Conservation (phyloP, 2,888 invertebrate species). For the Beris chalybata region DNA sequence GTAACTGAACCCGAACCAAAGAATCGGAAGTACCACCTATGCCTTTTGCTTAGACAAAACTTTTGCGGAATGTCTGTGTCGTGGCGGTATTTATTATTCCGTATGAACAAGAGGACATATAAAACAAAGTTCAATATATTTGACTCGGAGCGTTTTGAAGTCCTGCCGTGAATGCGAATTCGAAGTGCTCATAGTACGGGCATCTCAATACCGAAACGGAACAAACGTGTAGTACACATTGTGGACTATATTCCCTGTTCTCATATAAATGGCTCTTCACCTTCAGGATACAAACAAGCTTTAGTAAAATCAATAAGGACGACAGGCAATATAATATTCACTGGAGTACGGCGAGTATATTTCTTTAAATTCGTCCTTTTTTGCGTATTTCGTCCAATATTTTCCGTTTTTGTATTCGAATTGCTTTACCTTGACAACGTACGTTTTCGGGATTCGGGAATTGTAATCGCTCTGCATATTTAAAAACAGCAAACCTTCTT, state of each 20-base stretch:
- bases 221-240: not conserved
- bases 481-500: no score
- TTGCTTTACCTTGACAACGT: no score
- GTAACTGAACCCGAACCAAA: not conserved
- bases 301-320: no score
- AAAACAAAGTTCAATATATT: constrained; percentile 11
- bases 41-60: constrained; percentile 12
- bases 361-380: no score
- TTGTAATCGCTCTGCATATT: no score
- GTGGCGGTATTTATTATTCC: constrained; percentile 14
- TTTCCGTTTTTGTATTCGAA: no score
- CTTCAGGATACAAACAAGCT: not conserved
- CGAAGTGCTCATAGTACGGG: not conserved
- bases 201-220: not conserved
- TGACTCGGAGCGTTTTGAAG: not conserved
- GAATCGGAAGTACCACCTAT: not conserved
- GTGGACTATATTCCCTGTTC: not conserved
- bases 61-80: constrained; percentile 1
- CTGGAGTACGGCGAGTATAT: no score
- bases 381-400: no score
- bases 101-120: constrained; percentile 1
- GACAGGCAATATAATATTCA: no score
- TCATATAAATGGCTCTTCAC: not conserved
- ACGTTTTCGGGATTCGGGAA: no score
- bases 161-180: constrained; percentile 10